Conservation (phyloP, 2,888 invertebrate species). For the Cecidostiba fungosa region DNA sequence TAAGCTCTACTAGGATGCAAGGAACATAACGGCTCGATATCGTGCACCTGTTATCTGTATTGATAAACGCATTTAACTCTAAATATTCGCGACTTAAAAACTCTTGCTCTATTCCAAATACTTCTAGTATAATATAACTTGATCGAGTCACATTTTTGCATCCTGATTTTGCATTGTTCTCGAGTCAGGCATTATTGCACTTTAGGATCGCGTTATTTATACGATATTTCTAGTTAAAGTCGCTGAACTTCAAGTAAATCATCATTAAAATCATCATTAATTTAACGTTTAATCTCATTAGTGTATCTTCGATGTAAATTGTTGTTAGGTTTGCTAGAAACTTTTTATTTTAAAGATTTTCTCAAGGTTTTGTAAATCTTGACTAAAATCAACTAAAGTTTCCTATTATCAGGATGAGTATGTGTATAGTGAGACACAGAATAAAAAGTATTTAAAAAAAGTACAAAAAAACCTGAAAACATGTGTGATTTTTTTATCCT, state of each 20-base stretch:
- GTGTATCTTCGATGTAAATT: constrained; percentile 50
- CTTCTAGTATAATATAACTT: constrained; percentile 50
- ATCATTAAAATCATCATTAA: constrained; percentile 53
- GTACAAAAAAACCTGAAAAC: constrained; percentile 24
- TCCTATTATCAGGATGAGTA: constrained; percentile 46
- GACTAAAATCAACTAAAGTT: constrained; percentile 55
- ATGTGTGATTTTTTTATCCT: constrained; percentile 8
- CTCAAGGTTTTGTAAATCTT: constrained; percentile 46
- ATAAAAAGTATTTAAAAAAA: constrained; percentile 63
- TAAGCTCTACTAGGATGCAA: constrained; percentile 43
- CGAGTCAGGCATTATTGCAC: constrained; percentile 23
- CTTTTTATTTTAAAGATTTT: constrained; percentile 41
- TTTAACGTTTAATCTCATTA: constrained; percentile 52
- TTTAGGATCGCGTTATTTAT: constrained; percentile 55
- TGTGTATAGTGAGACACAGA: constrained; percentile 50
- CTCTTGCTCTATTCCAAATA: constrained; percentile 55
- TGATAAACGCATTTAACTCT: constrained; percentile 60
- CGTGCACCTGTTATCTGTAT: constrained; percentile 45
- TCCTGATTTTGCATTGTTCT: constrained; percentile 52
- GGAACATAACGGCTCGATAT: constrained; percentile 41
- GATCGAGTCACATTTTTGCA: constrained; percentile 43
- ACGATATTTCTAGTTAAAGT: constrained; percentile 43
- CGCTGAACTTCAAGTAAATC: constrained; percentile 34
- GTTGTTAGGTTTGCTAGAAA: constrained; percentile 58
- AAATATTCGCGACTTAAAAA: constrained; percentile 48